A percentile compares a stretch with the other conserved stretches of the same genome.
These are phyloP conservation scores for Lerista edwardsae DNA, from an alignment of 2,797 vertebrate genomes.

Conservation along the genomic window DNA sequence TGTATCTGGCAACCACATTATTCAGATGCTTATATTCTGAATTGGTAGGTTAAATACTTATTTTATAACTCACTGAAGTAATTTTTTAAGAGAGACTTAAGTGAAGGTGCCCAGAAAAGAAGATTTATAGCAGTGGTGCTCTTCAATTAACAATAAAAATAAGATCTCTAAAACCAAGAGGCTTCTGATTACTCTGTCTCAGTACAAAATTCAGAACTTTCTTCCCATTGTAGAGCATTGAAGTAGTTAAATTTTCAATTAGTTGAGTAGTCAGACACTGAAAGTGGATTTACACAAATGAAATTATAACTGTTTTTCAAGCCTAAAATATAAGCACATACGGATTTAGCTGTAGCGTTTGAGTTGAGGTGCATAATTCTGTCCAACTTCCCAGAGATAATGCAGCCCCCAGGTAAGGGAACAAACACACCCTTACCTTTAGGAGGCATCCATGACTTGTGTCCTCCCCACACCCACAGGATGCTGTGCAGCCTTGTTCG, in stretches of 20 bases:
- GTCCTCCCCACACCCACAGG: too few species aligned
- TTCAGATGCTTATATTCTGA: constrained; percentile 1
- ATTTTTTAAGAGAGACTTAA: neutral
- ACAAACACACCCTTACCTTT: too few species aligned
- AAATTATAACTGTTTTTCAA: neutral
- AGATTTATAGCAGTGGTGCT: neutral
- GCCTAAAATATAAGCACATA: neutral
- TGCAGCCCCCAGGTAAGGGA: too few species aligned
- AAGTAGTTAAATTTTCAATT: constrained; percentile 2
- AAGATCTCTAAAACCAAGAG: neutral
- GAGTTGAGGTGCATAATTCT: neutral
- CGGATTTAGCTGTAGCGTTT: neutral
- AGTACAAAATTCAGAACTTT: constrained; percentile 6
- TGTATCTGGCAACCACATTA: neutral
- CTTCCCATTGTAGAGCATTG: neutral
- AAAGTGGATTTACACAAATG: neutral
- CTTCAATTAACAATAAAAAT: neutral
- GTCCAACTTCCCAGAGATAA: too few species aligned
- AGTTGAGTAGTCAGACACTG: neutral
- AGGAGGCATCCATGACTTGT: too few species aligned
- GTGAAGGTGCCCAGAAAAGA: neutral
- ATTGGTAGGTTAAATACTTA: neutral
- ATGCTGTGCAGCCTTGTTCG: too few species aligned
- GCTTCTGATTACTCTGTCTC: neutral
- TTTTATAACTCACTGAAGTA: constrained; percentile 9